Evolutionary conservation across 2,797 vertebrate species (phyloP).

Genomic region (Helostoma temminkii): DNA sequence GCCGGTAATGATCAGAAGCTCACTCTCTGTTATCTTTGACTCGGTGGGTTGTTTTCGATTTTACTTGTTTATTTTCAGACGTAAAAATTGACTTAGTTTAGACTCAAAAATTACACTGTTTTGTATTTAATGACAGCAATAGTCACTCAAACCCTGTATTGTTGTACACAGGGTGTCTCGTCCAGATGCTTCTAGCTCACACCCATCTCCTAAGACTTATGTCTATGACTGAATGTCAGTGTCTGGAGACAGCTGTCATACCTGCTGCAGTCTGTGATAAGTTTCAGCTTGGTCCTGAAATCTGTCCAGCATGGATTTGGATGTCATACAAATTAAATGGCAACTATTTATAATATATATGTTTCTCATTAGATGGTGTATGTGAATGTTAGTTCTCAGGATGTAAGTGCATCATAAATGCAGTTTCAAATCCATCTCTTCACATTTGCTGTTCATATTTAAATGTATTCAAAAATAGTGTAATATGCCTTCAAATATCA

Average conservation of each 20-base stretch:
- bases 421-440: neutral
- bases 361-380: neutral
- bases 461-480: neutral
- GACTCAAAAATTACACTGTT: neutral
- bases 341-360: neutral
- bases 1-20: constrained; percentile 24
- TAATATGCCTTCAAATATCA: neutral
- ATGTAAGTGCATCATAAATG: neutral
- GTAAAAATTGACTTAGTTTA: neutral
- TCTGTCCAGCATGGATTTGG: neutral
- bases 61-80: neutral
- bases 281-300: constrained; percentile 16
- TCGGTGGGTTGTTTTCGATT: constrained; percentile 24
- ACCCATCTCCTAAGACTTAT: constrained; percentile 17
- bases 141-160: too few species aligned
- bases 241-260: constrained; percentile 29
- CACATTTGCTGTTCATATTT: neutral
- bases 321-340: neutral
- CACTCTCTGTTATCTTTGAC: constrained; percentile 14
- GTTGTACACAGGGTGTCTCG: neutral
- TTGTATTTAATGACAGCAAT: neutral
- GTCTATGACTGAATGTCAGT: constrained; percentile 22
- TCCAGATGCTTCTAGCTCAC: constrained; percentile 2
- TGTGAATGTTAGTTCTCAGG: neutral
- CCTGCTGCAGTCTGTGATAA: constrained; percentile 32